phyloP scores from a whole-genome alignment of 30 jellyfish, hydroid and myxozoan species.

The Cassiopea andromeda region DNA sequence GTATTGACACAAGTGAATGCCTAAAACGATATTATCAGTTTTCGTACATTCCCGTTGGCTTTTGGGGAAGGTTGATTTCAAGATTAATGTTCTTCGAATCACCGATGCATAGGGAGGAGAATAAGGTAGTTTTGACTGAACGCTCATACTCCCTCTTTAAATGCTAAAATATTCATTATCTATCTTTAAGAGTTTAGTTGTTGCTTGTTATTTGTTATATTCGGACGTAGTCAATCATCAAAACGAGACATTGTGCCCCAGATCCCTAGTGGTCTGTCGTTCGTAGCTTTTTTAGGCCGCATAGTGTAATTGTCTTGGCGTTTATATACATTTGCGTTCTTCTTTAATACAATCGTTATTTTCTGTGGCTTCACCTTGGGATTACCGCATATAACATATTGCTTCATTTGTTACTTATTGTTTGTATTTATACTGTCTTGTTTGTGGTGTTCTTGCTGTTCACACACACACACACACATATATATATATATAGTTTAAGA shows the following conservation, averaged over 20 bases:
- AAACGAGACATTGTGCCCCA: background rate
- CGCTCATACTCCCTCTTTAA: too few species aligned
- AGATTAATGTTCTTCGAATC: constrained; percentile 73
- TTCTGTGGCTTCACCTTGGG: background rate
- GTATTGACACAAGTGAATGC: constrained; percentile 1
- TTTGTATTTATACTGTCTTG: too few species aligned
- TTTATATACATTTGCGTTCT: background rate
- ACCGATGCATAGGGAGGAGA: constrained; percentile 40
- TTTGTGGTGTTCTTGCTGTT: too few species aligned
- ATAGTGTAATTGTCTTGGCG: background rate
- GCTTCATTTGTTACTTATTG: too few species aligned
- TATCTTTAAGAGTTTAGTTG: too few species aligned
- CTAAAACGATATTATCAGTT: constrained; percentile 75
- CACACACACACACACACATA: too few species aligned
- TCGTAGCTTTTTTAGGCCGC: background rate
- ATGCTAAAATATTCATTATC: too few species aligned
- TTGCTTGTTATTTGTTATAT: background rate
- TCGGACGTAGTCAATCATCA: background rate
- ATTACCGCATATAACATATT: background rate
- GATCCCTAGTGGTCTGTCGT: background rate
- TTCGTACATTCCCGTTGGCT: constrained; percentile 90
- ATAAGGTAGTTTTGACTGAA: constrained; percentile 11
- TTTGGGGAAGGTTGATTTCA: constrained; percentile 91
- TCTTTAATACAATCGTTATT: background rate
- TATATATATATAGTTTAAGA: too few species aligned